phyloP scores from a whole-genome alignment of 1,140 invertebrate species.

The Coelopa frigida region DNA sequence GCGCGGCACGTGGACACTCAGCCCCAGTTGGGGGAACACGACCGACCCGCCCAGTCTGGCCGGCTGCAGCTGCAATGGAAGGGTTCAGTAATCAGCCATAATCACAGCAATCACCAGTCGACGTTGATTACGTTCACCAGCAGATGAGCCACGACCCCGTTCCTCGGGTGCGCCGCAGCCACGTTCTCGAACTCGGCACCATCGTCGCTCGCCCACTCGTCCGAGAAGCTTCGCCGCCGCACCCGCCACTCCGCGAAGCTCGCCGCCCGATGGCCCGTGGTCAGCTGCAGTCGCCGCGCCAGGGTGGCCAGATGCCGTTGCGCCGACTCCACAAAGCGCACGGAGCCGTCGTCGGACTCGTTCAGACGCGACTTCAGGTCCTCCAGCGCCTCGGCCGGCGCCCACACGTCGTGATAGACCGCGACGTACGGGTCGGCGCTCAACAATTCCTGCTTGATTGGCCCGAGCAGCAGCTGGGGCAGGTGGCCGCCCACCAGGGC shows the following conservation, averaged over 20 bases:
- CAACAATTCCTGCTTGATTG: slow-evolving; percentile 76
- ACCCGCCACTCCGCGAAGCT: slow-evolving; percentile 18
- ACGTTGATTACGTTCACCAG: slow-evolving; percentile 29
- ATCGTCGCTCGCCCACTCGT: too few relatives aligned
- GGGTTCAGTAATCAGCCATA: slow-evolving; percentile 11
- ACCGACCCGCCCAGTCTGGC: slow-evolving; percentile 28
- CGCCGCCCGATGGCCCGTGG: slow-evolving; percentile 1
- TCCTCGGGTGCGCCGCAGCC: slow-evolving; percentile 4
- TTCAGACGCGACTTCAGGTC: slow-evolving; percentile 59
- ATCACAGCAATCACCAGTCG: slow-evolving; percentile 17
- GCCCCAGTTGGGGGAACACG: slow-evolving; percentile 36
- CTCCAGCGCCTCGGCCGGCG: slow-evolving; percentile 80
- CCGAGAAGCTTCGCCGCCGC: slow-evolving; percentile 28
- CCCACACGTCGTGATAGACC: slow-evolving; percentile 82
- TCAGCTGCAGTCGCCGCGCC: slow-evolving; percentile 1
- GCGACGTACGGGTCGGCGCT: slow-evolving; percentile 78
- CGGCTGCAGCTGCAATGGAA: slow-evolving; percentile 23
- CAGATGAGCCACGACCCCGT: slow-evolving; percentile 20
- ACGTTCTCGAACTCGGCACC: slow-evolving; percentile 10
- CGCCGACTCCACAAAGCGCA: slow-evolving; percentile 5
- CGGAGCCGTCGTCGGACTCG: neutral
- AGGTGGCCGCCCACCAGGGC: slow-evolving; percentile 40
- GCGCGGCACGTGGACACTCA: slow-evolving; percentile 26
- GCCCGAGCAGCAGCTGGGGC: slow-evolving; percentile 70
- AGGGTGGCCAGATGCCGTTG: slow-evolving; percentile 8